A percentile compares a stretch with the other conserved stretches of the same genome.
These are phyloP conservation scores for Vollenhovia emeryi DNA, from an alignment of 1,140 invertebrate genomes.

Conservation along the genomic window DNA sequence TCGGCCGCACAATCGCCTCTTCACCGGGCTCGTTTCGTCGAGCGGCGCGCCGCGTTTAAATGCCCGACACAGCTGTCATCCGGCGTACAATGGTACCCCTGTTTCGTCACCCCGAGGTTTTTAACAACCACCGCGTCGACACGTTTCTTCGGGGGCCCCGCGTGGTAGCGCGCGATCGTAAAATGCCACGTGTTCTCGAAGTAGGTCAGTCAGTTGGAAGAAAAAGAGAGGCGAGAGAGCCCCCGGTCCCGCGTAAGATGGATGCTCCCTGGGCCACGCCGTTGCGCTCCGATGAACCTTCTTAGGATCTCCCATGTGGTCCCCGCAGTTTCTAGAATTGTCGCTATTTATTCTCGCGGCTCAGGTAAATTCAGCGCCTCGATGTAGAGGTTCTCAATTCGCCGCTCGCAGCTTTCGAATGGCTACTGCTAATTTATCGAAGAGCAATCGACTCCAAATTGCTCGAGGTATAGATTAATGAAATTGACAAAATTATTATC, in stretches of 20 bases:
- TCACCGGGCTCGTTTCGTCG: conserved; percentile 38
- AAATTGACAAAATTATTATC: background rate
- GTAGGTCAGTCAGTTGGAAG: conserved; percentile 56
- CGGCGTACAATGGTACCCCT: conserved; percentile 68
- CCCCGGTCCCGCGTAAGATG: conserved; percentile 21
- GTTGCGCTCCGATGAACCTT: conserved; percentile 24
- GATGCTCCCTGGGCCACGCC: conserved; percentile 16
- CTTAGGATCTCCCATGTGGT: background rate
- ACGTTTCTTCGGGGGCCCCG: conserved; percentile 48
- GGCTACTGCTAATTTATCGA: background rate
- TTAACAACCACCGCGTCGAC: conserved; percentile 62
- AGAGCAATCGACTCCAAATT: background rate
- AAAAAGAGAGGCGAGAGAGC: conserved; percentile 33
- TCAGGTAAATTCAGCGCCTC: conserved; percentile 15
- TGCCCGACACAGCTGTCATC: conserved; percentile 66
- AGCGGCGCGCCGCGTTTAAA: conserved; percentile 51
- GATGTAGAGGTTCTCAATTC: background rate
- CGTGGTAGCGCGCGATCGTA: conserved; percentile 60
- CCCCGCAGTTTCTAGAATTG: conserved; percentile 27
- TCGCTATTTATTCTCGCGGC: conserved; percentile 31
- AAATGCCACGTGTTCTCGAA: conserved; percentile 64
- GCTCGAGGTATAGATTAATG: background rate
- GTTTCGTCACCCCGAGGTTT: conserved; percentile 60
- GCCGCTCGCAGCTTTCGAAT: background rate
- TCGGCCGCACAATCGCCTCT: conserved; percentile 56